Evolutionary conservation across 1,140 invertebrate species (phyloP), one percentile per base, ranked within the genome.

Genomic region (Mercenaria mercenaria): DNA sequence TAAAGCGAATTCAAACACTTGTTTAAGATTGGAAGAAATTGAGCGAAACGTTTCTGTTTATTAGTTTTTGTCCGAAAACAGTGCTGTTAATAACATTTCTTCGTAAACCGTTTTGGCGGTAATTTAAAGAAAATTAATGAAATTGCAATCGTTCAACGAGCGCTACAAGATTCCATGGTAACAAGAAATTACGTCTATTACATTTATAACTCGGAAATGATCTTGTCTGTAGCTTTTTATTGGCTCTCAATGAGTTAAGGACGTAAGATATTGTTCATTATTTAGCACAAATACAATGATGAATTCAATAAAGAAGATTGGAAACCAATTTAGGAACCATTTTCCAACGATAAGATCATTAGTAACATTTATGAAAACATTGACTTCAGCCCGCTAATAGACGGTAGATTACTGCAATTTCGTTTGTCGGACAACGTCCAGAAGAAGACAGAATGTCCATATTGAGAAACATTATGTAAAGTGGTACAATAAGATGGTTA

Each of bases 11-110:
- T 84, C 81, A 69, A 84, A 84, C 32, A 67, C 81, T 67, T 69
- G 59, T 23, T 69, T 69, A 34, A 84, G 64, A 84, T 84, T 41
- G 26, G 39, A 67, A 69, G 81, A 67, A 84, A 84, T 84, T 84
- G 59, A 72, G 43, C 59, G 81, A 84, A 41, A 69, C 34, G 26
- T 84, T 84, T 43, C 41, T 10, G 81, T 69, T 84, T 84, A 84
- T 84, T 84, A 84, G 81, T 32, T 84, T 84, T 84, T 84, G 81
- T 84, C 81, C 81, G 64, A 80, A 84, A 84, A 69, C 81, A 69
- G 81, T 61, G 81, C 41, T 69, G 41, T 23, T 69, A 84, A 84
- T 84, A 69, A 43, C 81, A 47, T 69, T 84, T 84, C 81, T 50
- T 61, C 13, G 80, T 47, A 84, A 84, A 80, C 77, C 34, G 26